phyloP scores from a whole-genome alignment of 2,888 invertebrate genomes.

The Microctonus brassicae region DNA sequence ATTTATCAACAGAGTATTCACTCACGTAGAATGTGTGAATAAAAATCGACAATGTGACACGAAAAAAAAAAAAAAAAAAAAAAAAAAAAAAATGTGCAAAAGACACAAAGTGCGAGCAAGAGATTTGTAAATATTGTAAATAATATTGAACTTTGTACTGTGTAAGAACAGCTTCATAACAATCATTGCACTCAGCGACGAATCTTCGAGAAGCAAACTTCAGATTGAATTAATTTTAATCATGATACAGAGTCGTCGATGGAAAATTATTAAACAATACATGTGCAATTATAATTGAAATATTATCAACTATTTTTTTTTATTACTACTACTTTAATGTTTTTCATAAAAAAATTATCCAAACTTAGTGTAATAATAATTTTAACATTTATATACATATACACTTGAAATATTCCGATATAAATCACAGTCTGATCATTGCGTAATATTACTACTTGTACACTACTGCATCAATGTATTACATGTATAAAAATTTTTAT shows the following conservation, averaged over 20 bases:
- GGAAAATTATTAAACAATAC: background rate
- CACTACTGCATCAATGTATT: no score
- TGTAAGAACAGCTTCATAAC: background rate
- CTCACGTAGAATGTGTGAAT: no score
- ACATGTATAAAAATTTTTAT: no score
- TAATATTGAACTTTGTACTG: background rate
- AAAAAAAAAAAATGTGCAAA: no score
- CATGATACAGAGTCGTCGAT: background rate
- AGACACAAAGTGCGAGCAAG: no score
- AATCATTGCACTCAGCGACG: background rate
- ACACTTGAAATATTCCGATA: background rate
- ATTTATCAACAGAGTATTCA: no score
- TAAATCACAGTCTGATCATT: background rate
- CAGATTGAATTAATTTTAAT: background rate
- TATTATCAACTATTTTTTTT: background rate
- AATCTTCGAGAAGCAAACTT: background rate
- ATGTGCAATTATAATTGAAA: background rate
- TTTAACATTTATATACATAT: background rate
- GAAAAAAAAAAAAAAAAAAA: background rate
- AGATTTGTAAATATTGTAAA: no score
- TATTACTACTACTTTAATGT: no score
- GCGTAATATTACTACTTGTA: background rate
- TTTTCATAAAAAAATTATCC: no score
- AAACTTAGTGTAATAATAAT: background rate
- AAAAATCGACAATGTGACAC: no score